Base-by-base conservation (phyloP, 2,888 invertebrate genomes). In the Acheta domesticus region DNA sequence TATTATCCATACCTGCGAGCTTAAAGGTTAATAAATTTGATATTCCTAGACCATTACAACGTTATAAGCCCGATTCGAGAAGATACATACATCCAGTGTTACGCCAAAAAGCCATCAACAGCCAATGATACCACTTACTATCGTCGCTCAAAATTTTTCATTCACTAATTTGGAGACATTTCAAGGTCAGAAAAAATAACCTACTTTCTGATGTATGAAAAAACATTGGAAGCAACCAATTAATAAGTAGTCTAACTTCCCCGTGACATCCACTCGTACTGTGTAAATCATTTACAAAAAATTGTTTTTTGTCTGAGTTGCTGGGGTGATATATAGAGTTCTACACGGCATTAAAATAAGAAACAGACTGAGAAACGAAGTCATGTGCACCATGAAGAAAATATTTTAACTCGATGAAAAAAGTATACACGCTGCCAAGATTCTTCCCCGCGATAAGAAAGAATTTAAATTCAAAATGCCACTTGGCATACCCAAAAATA, bases 391-490 rank as follows among this genome's bases (percentile, higher is more conserved):
- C n/a, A 62, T n/a, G 16, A 62, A 62, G 62, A 62, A 62, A 62
- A 62, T 62, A 62, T 62, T 62, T 62, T n/a, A 14, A 62, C 62
- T 14, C 14, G 62, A 62, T 62, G 62, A 62, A 14, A 62, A n/a
- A 62, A 36, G 36, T 36, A 36, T 36, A 36, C 36, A 8, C 36
- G 62, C 62, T 62, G 62, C 62, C 62, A 62, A 62, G 62, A 62
- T 62, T 62, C 62, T 62, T 62, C 62, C 11, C 14, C 62, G 62
- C 14, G 62, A 62, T 62, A 62, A 62, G 62, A 62, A 62, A 62
- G 62, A 62, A 62, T 62, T 62, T 62, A 62, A 62, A 62, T 62
- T 62, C 62, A 62, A 62, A 62, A 62, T 62, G 62, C 62, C 62
- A 62, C 62, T 62, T 62, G 62, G 62, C 62, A 62, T 8, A 62